These are phyloP conservation scores for Microplitis manilae DNA, from an alignment of 2,888 invertebrate species.

Conservation along the genomic window DNA sequence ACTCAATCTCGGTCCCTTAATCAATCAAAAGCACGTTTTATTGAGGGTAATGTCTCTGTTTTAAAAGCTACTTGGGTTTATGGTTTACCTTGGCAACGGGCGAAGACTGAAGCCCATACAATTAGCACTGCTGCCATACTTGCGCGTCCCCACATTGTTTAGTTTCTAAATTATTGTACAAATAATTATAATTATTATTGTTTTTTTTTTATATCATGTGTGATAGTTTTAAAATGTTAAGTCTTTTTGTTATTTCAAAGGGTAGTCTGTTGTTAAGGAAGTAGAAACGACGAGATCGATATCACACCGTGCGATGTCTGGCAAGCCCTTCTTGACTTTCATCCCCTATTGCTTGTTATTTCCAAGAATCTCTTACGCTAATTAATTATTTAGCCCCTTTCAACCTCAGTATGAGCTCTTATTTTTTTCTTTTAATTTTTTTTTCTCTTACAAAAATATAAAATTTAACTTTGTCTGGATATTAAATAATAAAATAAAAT, in stretches of 20 bases:
- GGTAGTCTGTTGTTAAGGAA: neutral
- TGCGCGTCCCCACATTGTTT: constrained; percentile 63
- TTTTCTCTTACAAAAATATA: neutral
- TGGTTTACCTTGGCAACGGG: constrained; percentile 58
- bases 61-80: neutral
- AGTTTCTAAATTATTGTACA: neutral
- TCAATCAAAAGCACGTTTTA: neutral
- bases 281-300: neutral
- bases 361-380: neutral
- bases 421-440: neutral
- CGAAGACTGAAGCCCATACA: constrained; percentile 56
- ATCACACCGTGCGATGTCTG: neutral
- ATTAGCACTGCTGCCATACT: constrained; percentile 59
- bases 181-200: neutral
- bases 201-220: neutral
- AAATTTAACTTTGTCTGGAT: neutral
- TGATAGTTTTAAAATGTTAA: neutral
- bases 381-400: neutral
- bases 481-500: neutral
- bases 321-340: constrained; percentile 1
- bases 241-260: neutral
- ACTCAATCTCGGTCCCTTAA: constrained; percentile 39
- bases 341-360: neutral
- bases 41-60: constrained; percentile 7
- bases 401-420: neutral